phyloP scores from a whole-genome alignment of 2,113 vertebrate species.

The Pelusios castaneus region DNA sequence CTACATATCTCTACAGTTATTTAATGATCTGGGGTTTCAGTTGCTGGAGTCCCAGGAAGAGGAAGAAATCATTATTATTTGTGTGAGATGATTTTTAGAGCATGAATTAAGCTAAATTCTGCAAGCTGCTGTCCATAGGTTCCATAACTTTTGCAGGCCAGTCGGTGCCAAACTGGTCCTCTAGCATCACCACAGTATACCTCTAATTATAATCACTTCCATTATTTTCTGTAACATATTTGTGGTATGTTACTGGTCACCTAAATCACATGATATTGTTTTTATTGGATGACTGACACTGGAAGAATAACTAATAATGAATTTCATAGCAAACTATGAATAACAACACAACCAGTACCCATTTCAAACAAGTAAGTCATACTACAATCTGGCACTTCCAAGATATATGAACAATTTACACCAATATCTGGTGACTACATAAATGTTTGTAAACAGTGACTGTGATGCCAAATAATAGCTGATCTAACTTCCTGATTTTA shows the following conservation, averaged over 20 bases:
- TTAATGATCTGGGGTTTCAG: neutral
- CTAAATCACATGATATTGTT: neutral
- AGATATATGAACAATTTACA: neutral
- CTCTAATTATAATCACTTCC: neutral
- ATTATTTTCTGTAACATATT: too few relatives aligned
- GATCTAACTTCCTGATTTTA: neutral
- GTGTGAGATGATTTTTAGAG: neutral
- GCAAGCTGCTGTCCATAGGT: neutral
- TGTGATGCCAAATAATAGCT: neutral
- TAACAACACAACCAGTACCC: neutral
- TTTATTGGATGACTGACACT: neutral
- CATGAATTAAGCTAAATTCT: neutral
- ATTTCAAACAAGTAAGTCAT: neutral
- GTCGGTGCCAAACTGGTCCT: neutral
- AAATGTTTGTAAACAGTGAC: neutral
- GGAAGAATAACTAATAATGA: neutral
- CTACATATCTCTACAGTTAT: neutral
- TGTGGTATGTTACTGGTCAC: neutral
- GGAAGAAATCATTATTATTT: neutral
- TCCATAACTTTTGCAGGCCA: neutral
- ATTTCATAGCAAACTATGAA: neutral
- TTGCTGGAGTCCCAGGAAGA: neutral
- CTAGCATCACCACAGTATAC: neutral
- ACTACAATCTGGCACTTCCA: neutral
- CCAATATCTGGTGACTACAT: neutral